Conservation (phyloP, 1,140 invertebrate genomes). For the Pseudomyrmex sp. region DNA sequence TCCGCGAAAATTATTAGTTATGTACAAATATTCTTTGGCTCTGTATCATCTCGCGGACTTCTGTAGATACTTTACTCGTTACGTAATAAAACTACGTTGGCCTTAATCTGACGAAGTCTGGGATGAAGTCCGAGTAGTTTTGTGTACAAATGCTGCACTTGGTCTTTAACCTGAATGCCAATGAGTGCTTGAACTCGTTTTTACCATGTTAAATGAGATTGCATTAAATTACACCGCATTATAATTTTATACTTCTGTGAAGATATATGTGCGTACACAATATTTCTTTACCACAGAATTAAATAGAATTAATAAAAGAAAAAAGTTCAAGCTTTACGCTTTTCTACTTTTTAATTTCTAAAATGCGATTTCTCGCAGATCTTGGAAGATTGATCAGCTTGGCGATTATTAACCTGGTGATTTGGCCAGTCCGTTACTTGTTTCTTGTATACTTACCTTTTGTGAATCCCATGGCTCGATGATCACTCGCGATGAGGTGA, state of each 20-base stretch:
- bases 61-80: conserved; percentile 55
- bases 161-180: conserved; percentile 52
- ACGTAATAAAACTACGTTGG: conserved; percentile 61
- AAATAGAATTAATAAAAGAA: not conserved
- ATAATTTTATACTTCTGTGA: no score
- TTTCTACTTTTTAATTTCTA: not conserved
- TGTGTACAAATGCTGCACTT: conserved; percentile 56
- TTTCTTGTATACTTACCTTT: conserved; percentile 59
- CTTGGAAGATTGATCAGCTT: not conserved
- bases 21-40: conserved; percentile 12
- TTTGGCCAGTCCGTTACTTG: conserved; percentile 4
- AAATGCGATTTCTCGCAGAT: not conserved
- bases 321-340: not conserved
- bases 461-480: conserved; percentile 56
- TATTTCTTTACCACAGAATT: not conserved
- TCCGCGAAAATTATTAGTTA: conserved; percentile 45
- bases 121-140: conserved; percentile 54
- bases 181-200: conserved; percentile 12
- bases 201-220: conserved; percentile 6
- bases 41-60: conserved; percentile 1
- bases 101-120: conserved; percentile 65
- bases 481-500: conserved; percentile 29
- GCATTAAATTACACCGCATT: not conserved
- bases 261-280: no score
- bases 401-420: not conserved